Evolutionary conservation across 2,797 vertebrate species (phyloP).

Genomic region (Sebastes umbrosus): DNA sequence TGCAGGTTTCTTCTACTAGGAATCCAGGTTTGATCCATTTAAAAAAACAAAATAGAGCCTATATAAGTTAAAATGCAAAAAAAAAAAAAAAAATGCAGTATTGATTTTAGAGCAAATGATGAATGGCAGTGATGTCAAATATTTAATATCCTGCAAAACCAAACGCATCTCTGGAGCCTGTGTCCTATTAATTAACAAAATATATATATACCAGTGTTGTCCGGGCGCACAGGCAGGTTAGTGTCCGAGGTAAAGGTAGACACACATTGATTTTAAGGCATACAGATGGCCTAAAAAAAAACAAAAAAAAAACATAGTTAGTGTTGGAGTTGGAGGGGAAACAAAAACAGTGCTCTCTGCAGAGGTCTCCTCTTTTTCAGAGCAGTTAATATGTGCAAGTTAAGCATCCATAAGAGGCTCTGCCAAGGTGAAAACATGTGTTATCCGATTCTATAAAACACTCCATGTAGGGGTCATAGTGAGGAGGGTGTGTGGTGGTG

Average conservation of each 20-base stretch:
- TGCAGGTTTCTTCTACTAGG: constrained; percentile 73
- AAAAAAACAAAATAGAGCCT: constrained; percentile 61
- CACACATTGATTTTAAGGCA: constrained; percentile 79
- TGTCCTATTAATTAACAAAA: constrained; percentile 32
- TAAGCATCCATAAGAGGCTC: constrained; percentile 61
- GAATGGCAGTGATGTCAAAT: constrained; percentile 65
- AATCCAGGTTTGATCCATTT: constrained; percentile 77
- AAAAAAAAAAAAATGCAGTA: constrained; percentile 48
- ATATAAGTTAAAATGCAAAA: constrained; percentile 56
- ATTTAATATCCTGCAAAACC: constrained; percentile 40
- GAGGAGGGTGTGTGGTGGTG: not conserved
- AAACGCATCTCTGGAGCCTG: constrained; percentile 28
- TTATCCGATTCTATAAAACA: constrained; percentile 72
- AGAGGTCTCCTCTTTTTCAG: constrained; percentile 45
- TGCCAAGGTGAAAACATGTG: constrained; percentile 49
- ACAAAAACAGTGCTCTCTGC: constrained; percentile 53
- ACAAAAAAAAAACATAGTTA: constrained; percentile 51
- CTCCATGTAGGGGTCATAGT: constrained; percentile 41
- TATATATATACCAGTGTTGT: constrained; percentile 38
- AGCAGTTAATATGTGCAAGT: constrained; percentile 53
- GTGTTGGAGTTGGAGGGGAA: constrained; percentile 17
- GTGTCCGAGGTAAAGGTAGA: constrained; percentile 64
- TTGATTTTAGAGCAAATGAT: constrained; percentile 48
- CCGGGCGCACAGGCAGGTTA: constrained; percentile 41
- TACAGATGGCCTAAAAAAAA: constrained; percentile 66